Conservation (phyloP, 2,797 vertebrate species). For the Erpetoichthys calabaricus region DNA sequence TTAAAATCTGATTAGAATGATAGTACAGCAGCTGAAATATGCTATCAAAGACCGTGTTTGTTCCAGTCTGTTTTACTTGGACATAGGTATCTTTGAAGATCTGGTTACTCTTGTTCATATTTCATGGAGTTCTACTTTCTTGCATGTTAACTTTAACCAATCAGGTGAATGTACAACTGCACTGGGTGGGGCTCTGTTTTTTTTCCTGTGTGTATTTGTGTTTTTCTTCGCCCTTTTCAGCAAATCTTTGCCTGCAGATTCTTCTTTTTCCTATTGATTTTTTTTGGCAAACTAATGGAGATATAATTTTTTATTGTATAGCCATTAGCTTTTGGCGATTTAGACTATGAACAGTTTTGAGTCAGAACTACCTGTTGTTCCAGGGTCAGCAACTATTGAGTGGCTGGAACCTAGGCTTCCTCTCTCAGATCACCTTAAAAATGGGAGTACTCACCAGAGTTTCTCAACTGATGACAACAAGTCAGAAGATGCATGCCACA, state of each 20-base stretch:
- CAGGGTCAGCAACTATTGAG: conserved; percentile 80
- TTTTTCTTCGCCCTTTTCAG: conserved; percentile 3
- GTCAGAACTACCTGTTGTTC: conserved; percentile 48
- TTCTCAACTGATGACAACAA: conserved; percentile 53
- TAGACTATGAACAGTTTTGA: conserved; percentile 66
- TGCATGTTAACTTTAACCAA: conserved; percentile 37
- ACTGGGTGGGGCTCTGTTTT: conserved; percentile 20
- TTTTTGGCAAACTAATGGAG: conserved; percentile 8
- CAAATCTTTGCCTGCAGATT: conserved; percentile 11
- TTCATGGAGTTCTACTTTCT: conserved; percentile 42
- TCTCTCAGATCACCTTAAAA: conserved; percentile 75
- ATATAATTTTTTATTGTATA: no score
- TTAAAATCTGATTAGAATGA: no score
- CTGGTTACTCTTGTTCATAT: conserved; percentile 61
- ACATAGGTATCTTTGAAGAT: conserved; percentile 33
- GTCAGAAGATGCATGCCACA: conserved; percentile 49
- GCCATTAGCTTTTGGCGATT: conserved; percentile 5
- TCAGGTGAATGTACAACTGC: conserved; percentile 24
- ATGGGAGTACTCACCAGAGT: conserved; percentile 63
- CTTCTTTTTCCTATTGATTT: not conserved
- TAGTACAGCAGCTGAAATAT: no score
- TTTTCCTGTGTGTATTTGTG: not conserved
- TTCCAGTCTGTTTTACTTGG: conserved; percentile 9
- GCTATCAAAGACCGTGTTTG: not conserved
- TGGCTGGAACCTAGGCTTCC: conserved; percentile 91